Base-by-base conservation (phyloP, 2,797 vertebrate genomes). In the Poeciliopsis presidionis region DNA sequence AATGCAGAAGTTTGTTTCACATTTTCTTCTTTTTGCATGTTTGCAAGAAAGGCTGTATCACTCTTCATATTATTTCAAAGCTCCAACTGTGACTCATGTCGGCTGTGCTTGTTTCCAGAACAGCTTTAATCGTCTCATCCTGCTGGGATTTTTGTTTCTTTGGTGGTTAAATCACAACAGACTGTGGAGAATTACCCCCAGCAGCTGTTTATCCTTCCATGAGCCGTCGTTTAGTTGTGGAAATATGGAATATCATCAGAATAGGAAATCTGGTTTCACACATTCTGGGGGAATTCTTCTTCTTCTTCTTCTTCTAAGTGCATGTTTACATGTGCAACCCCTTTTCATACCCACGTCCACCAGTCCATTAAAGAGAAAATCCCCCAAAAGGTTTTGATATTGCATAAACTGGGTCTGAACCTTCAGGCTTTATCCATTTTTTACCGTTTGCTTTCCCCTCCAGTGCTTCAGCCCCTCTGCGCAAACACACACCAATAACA, bases 321-420 rank as follows among this genome's bases (percentile, higher is more conserved):
- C 39, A 3, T 72, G 51, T 51, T 28, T 30, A 70, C 53, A 63
- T 41, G 18, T 45, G 11, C 0, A 5, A 20, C 67, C 4, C 53
- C 55, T 9, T 16, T 45, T 36, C 67, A 72, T 72, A 39, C 46
- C 33, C 55, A 61, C 11, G 61, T 73, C 53, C 72, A 63, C 39
- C 45, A 74, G 43, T 47, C 81, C 87, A 82, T 90, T 87, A 84
- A 8, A 25, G 70, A 77, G 43, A 72, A 72, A 80, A 79, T 20
- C 83, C 89, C 85, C 46, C 16, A 72, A 84, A 90, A 85, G 65
- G 47, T 65, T 78, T 53, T 75, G 75, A 81, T 82, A 82, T 79
- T 84, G 69, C 73, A 80, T 84, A 65, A 90, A 85, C 76, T 80
- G 55, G 74, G 84, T 88, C 82, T 85, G 75, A 78, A 36, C 90